Conservation (phyloP, 2,113 vertebrate species). For the Vidua macroura region DNA sequence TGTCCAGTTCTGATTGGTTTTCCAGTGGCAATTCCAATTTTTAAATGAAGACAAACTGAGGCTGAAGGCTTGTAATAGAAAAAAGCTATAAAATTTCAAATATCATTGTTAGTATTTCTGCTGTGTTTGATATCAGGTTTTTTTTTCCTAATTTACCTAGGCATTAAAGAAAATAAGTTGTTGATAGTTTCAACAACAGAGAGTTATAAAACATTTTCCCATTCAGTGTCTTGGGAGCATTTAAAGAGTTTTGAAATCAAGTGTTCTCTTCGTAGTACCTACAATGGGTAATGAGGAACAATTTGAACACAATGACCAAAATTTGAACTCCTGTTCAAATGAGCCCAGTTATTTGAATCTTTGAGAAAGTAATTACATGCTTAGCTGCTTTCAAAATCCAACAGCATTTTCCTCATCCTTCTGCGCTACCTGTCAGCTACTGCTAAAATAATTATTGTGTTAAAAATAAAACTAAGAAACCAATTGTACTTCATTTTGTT, state of each 20-base stretch:
- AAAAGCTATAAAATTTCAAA: not conserved
- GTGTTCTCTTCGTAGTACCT: not conserved
- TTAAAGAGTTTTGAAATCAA: not conserved
- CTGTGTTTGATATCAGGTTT: not conserved
- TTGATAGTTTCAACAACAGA: not conserved
- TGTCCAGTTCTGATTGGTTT: not conserved
- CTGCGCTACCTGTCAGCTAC: not conserved
- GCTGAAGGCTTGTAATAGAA: not conserved
- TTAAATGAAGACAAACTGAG: not conserved
- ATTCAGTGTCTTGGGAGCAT: not conserved
- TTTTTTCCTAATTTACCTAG: not conserved
- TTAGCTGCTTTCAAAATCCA: slow-evolving; percentile 18
- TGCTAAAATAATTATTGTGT: not conserved
- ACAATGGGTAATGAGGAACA: not conserved
- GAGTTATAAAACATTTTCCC: not conserved
- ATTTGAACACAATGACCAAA: not conserved
- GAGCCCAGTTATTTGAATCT: not conserved
- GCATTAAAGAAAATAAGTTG: not conserved
- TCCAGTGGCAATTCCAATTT: not conserved
- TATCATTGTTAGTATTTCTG: not conserved
- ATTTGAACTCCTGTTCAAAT: not conserved
- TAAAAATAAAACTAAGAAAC: not conserved
- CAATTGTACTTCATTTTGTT: not conserved
- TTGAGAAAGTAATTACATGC: slow-evolving; percentile 6
- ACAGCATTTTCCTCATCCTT: not conserved